A percentile compares a stretch with the other conserved stretches of the same genome.
Evolutionary conservation across 2,888 invertebrate genomes (phyloP).

Genomic region (Drosophila subquinaria): DNA sequence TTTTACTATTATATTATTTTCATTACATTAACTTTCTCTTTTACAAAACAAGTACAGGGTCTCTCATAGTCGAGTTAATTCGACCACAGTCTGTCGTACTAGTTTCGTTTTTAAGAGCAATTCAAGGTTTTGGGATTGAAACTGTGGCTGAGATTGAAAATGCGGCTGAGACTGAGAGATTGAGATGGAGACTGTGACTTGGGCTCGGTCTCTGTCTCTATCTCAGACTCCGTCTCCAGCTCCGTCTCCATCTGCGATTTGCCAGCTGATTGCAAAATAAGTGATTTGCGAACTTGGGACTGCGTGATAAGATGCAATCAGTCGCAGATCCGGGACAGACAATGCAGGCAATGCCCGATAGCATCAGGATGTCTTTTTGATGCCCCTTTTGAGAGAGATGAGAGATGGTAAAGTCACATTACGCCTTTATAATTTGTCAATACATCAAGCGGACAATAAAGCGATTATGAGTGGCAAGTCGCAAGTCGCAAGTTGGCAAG

Average conservation of each 20-base stretch:
- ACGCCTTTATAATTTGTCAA: slow-evolving; percentile 77
- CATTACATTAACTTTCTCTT: neutral
- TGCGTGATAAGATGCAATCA: slow-evolving; percentile 79
- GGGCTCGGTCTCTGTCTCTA: slow-evolving; percentile 20
- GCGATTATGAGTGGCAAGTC: slow-evolving; percentile 60
- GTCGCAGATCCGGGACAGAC: slow-evolving; percentile 25
- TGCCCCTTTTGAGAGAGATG: neutral
- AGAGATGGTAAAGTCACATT: slow-evolving; percentile 17
- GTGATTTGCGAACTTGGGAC: slow-evolving; percentile 64
- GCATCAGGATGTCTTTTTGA: no score
- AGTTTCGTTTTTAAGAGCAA: slow-evolving; percentile 12
- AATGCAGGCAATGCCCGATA: slow-evolving; percentile 8
- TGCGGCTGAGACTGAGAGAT: neutral
- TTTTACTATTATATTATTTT: neutral
- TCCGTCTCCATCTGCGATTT: slow-evolving; percentile 21
- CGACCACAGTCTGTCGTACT: neutral
- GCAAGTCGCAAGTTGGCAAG: slow-evolving; percentile 25
- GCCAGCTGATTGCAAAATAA: slow-evolving; percentile 75
- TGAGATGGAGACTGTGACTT: slow-evolving; percentile 4
- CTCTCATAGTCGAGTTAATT: neutral
- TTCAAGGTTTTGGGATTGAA: slow-evolving; percentile 9
- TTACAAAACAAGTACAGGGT: neutral
- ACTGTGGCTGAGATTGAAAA: neutral
- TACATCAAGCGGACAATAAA: slow-evolving; percentile 77
- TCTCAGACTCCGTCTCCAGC: no score